Evolutionary conservation across 2,113 vertebrate species (phyloP).

Genomic region (Austrofundulus limnaeus): DNA sequence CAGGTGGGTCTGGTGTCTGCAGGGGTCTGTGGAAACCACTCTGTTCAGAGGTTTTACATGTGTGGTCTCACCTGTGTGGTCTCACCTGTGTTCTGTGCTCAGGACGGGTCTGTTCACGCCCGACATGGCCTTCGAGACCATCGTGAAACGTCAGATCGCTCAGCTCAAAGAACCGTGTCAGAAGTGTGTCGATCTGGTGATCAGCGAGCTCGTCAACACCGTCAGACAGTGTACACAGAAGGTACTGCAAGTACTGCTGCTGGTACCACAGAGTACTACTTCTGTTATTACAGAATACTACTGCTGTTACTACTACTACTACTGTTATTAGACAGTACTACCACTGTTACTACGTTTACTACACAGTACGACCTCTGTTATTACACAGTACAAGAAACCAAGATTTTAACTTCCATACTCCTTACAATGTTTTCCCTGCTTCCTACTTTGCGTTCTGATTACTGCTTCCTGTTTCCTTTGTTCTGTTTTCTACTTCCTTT

Average conservation of each 20-base stretch:
- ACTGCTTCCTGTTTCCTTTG: no score
- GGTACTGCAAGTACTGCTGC: constrained; percentile 46
- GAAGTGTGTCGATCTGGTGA: constrained; percentile 98
- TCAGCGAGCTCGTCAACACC: constrained; percentile 94
- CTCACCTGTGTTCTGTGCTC: constrained; percentile 45
- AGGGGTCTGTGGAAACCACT: no score
- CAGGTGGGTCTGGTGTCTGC: constrained; percentile 73
- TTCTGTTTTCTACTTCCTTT: no score
- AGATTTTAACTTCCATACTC: no score
- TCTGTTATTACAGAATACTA: background rate
- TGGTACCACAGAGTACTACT: background rate
- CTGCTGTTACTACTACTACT: background rate
- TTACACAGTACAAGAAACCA: background rate
- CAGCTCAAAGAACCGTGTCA: constrained; percentile 97
- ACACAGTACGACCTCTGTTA: background rate
- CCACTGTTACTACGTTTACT: background rate
- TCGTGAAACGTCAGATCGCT: constrained; percentile 96
- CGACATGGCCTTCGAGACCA: constrained; percentile 98
- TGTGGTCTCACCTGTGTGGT: background rate
- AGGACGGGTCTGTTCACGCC: constrained; percentile 98
- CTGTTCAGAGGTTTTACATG: no score
- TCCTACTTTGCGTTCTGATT: no score
- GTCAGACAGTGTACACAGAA: constrained; percentile 96
- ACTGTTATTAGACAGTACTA: background rate
- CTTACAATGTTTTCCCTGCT: no score